Evolutionary conservation across 2,888 invertebrate genomes (phyloP), one percentile per base, ranked within the genome.

Genomic region (Euclidia mi): DNA sequence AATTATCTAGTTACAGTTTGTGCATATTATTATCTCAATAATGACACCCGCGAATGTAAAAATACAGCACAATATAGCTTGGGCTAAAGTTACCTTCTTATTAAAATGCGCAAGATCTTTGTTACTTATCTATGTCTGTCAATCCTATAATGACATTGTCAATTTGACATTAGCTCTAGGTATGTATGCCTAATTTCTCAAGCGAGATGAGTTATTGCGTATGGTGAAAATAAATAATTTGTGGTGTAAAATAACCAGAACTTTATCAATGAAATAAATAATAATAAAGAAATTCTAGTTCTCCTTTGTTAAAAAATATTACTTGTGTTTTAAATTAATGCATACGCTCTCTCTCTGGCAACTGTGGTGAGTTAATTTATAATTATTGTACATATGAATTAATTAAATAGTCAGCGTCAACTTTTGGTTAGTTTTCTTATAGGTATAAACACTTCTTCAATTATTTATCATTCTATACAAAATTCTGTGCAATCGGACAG

Each of bases 321-420:
- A 35, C 49, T 50, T 44, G 63, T 63, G 71, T 47, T 35, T 48
- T 28, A 32, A 55, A 56, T 66, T 42, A 48, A 66, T 64, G 64
- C 48, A 55, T 58, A 63, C 35, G 40, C 41, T 50, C 42, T 53
- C 14, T 45, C 32, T 48, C 51, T 47, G 18, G 44, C n/a, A 17
- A 12, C 20, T 46, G 31, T 28, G 76, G 73, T 73, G 41, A 69
- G 73, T 73, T 56, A 29, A 42, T 49, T 63, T 56, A 52, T 40
- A 31, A 47, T 45, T 52, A 47, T 34, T 41, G n/a, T n/a, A n/a
- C n/a, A n/a, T n/a, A 25, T 35, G 45, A 14, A 38, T 28, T 17
- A 35, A 35, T 10, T 42, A 18, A 11, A 29, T 43, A 32, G 46
- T 62, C 46, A 50, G 20, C 56, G 62, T 61, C 52, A 61, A 52